Evolutionary conservation across 1,140 invertebrate species (phyloP).

Genomic region (Alviniconcha marisindica): DNA sequence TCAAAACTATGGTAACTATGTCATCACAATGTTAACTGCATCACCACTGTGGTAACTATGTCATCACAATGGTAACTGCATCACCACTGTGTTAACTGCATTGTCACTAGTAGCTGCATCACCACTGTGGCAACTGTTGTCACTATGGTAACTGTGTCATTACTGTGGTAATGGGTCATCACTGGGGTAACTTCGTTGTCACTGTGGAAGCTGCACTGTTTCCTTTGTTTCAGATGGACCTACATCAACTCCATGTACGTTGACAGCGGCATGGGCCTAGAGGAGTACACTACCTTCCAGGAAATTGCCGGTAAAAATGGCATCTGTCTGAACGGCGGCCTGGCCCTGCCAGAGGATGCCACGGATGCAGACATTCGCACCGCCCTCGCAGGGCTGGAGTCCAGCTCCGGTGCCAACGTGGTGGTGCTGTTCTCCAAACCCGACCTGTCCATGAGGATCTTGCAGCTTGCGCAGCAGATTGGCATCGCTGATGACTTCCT

Average conservation of each 20-base stretch:
- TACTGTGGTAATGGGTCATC: too few species aligned
- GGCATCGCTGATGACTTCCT: constrained; percentile 54
- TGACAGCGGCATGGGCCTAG: constrained; percentile 77
- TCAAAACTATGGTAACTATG: too few species aligned
- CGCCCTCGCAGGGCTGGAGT: constrained; percentile 47
- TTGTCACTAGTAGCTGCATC: background rate
- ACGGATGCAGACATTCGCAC: constrained; percentile 39
- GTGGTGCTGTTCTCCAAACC: constrained; percentile 58
- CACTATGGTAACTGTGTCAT: too few species aligned
- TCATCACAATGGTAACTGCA: too few species aligned
- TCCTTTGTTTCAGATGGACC: constrained; percentile 79
- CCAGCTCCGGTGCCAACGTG: constrained; percentile 51
- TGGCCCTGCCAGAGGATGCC: constrained; percentile 11
- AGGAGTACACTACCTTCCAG: constrained; percentile 42
- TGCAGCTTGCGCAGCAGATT: constrained; percentile 55
- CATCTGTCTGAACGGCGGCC: constrained; percentile 47
- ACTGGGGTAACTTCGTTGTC: too few species aligned
- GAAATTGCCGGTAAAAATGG: constrained; percentile 39
- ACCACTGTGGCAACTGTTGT: too few species aligned
- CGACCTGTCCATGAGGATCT: constrained; percentile 49
- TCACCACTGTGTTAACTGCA: too few species aligned
- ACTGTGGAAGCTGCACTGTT: too few species aligned
- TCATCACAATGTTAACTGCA: too few species aligned
- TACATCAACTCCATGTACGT: constrained; percentile 85
- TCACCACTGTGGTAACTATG: too few species aligned